Evolutionary conservation across 2,888 invertebrate genomes (phyloP).

Genomic region (Lochmaea capreae): DNA sequence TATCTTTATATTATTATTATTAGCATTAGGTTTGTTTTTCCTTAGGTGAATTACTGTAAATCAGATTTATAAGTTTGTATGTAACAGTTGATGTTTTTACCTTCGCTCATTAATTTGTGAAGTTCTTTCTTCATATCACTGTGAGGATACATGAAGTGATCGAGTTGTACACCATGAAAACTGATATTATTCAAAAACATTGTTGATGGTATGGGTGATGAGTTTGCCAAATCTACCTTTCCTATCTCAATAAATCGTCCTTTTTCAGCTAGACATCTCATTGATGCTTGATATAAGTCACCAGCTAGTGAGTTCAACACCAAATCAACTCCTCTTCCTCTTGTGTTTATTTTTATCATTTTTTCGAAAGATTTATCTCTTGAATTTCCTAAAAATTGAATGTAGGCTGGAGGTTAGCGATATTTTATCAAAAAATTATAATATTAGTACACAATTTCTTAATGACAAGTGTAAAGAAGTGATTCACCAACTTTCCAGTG

Average conservation of each 20-base stretch:
- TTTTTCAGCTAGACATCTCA: constrained; percentile 70
- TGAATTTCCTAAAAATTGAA: constrained; percentile 68
- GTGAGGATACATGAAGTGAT: constrained; percentile 57
- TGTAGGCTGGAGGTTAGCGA: no score
- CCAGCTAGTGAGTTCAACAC: constrained; percentile 92
- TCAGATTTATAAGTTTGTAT: no score
- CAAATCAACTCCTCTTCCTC: constrained; percentile 89
- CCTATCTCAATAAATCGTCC: constrained; percentile 88
- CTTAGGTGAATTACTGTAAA: no score
- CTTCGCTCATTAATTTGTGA: no score
- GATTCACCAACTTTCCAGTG: no score
- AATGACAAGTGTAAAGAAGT: no score
- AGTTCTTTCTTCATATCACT: no score
- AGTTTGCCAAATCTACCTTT: constrained; percentile 80
- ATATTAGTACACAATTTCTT: no score
- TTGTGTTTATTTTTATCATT: constrained; percentile 82
- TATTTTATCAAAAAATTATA: no score
- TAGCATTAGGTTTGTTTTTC: no score
- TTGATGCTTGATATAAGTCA: constrained; percentile 83
- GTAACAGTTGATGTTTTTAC: no score
- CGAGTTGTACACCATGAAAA: constrained; percentile 83
- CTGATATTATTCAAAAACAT: constrained; percentile 77
- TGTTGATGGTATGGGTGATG: constrained; percentile 74
- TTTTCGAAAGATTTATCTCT: constrained; percentile 88
- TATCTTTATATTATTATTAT: no score